These are phyloP conservation scores for Fratercula arctica DNA, from an alignment of 2,797 vertebrate genomes.

Conservation along the genomic window DNA sequence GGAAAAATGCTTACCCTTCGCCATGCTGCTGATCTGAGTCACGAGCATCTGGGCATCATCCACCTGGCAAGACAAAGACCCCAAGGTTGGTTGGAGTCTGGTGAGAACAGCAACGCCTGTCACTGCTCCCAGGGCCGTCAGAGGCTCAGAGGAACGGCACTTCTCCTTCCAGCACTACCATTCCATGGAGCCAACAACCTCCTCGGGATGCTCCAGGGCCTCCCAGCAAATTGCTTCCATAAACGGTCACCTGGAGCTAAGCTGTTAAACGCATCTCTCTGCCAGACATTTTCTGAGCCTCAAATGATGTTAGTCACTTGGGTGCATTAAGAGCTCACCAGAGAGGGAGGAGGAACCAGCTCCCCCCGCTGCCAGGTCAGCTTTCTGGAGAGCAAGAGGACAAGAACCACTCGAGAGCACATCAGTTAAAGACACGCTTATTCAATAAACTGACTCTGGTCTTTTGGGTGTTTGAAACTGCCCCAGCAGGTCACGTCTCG, in stretches of 20 bases:
- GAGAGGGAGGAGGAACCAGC: background rate
- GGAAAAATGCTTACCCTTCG: background rate
- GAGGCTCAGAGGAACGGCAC: background rate
- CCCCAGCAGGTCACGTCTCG: background rate
- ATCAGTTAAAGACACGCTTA: background rate
- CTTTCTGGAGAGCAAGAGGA: background rate
- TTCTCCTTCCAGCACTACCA: background rate
- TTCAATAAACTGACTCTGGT: background rate
- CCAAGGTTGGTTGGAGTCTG: background rate
- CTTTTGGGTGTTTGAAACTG: background rate
- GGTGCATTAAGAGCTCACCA: background rate
- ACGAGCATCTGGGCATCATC: background rate
- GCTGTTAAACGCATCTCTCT: background rate
- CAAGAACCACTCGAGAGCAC: background rate
- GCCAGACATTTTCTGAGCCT: background rate
- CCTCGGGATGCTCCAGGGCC: background rate
- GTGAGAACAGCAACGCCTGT: background rate
- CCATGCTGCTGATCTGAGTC: background rate
- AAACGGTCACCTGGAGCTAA: background rate
- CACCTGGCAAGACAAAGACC: background rate
- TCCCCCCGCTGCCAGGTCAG: background rate
- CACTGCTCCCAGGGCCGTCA: background rate
- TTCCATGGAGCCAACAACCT: background rate
- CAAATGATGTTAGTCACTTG: fast-evolving
- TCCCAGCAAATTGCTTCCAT: background rate